Base-by-base conservation (phyloP, 2,888 invertebrate species). In the Phengaris arion region DNA sequence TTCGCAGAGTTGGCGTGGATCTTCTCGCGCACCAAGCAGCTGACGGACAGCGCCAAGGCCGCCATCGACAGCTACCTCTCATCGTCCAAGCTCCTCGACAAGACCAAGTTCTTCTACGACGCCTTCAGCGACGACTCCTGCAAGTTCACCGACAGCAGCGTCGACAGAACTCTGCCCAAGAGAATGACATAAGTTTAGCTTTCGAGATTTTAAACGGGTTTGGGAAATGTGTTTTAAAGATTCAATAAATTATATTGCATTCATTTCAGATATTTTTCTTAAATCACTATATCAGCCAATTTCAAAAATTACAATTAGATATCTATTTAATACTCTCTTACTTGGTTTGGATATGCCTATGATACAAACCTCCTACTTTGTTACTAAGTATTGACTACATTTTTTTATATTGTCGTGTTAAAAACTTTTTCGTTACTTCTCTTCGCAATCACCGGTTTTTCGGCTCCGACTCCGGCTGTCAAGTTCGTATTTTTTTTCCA, bases 1-100 rank as follows among this genome's bases (percentile, higher is more conserved):
- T 48, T 48, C 9, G 13, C 48, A 69, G 68, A 48, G 12, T 6
- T 69, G 6, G 68, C 68, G 45, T 69, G 68, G 68, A 46, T 69
- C 9, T 69, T 48, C 45, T 69, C 68, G 1, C 45, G 68, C 13
- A 69, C 68, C n/a, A 69, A 69, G 68, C 46, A 48, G 68, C 15
- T 69, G 15, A 10, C 68, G 68, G n/a, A 46, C 48, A 69, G n/a
- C 68, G 68, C 48, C 8, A 15, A 69, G 15, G 15, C 68, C 15
- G 68, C 13, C 15, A 69, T 69, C 15, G 69, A 69, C 15, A 69
- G 15, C n/a, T 69, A 69, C 48, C 69, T 69, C 15, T 46, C 68
- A 0, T 68, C 68, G n/a, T 69, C 69, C 10, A 69, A 69, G 15
- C 4, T 69, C 46, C 48, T 69, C 4, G 69, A 69, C 48, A 68